A percentile compares a stretch with the other conserved stretches of the same genome.
These are phyloP conservation scores for Epistrophella euchroma DNA, from an alignment of 2,888 invertebrate genomes.

Conservation along the genomic window DNA sequence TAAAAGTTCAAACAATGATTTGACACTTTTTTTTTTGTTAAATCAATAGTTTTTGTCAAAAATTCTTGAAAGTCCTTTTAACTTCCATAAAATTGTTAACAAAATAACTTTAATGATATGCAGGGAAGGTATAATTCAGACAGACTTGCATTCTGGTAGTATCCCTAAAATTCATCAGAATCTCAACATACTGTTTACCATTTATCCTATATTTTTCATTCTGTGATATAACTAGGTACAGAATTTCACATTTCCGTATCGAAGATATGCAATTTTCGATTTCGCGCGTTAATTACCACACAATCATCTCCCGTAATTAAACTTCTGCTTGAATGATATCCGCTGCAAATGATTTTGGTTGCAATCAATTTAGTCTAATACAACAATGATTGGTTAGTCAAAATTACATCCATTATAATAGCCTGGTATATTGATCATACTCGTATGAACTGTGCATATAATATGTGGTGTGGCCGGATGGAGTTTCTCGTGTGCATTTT, in stretches of 20 bases:
- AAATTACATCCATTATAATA: conserved; percentile 52
- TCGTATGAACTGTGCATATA: neutral
- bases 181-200: neutral
- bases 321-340: conserved; percentile 36
- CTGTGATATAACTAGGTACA: neutral
- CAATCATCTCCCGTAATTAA: conserved; percentile 61
- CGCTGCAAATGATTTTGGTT: conserved; percentile 41
- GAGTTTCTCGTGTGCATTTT: neutral
- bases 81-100: too few species aligned
- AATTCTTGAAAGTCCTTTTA: too few species aligned
- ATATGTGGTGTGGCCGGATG: conserved; percentile 10
- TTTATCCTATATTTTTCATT: neutral
- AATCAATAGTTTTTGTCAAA: neutral
- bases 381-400: conserved; percentile 24
- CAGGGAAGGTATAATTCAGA: neutral
- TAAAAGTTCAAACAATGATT: neutral
- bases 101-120: too few species aligned
- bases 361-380: conserved; percentile 39
- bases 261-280: conserved; percentile 23
- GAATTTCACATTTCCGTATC: neutral
- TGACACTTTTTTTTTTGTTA: neutral
- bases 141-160: too few species aligned
- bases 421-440: neutral
- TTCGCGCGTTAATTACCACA: conserved; percentile 36
- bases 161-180: neutral